A percentile compares a stretch with the other conserved stretches of the same genome.
These are phyloP conservation scores for Anomalospiza imberbis DNA, from an alignment of 2,797 vertebrate species.

Conservation along the genomic window DNA sequence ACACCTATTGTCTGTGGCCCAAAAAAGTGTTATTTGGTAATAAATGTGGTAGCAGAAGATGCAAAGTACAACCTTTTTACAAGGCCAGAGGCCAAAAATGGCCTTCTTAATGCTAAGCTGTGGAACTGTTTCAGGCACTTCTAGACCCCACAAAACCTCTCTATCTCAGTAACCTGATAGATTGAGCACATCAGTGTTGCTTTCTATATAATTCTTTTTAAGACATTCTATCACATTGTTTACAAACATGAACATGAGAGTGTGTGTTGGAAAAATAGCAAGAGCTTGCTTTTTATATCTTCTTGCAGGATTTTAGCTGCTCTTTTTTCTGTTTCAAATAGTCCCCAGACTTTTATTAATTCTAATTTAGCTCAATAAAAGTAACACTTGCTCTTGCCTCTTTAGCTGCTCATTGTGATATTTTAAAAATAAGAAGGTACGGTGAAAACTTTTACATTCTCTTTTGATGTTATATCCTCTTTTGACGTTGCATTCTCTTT, in stretches of 20 bases:
- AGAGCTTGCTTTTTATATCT: neutral
- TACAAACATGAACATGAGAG: fast-evolving
- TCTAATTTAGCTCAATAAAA: neutral
- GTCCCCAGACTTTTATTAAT: neutral
- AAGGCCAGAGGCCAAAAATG: neutral
- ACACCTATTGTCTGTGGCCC: neutral
- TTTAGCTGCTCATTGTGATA: neutral
- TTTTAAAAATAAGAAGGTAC: neutral
- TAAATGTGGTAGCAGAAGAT: neutral
- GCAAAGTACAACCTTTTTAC: neutral
- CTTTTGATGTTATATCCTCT: neutral
- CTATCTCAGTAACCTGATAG: neutral
- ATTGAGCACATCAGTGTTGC: neutral
- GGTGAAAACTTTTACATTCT: neutral
- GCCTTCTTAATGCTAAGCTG: neutral
- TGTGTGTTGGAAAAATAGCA: neutral
- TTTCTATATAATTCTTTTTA: neutral
- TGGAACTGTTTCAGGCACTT: neutral
- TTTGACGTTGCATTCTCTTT: neutral
- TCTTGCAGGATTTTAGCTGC: neutral
- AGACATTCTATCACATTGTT: neutral
- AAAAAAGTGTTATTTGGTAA: neutral
- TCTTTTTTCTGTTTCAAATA: neutral
- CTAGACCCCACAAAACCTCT: neutral
- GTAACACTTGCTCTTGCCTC: neutral